Conservation (phyloP, 1,140 invertebrate species). For the Drosophila obscura region DNA sequence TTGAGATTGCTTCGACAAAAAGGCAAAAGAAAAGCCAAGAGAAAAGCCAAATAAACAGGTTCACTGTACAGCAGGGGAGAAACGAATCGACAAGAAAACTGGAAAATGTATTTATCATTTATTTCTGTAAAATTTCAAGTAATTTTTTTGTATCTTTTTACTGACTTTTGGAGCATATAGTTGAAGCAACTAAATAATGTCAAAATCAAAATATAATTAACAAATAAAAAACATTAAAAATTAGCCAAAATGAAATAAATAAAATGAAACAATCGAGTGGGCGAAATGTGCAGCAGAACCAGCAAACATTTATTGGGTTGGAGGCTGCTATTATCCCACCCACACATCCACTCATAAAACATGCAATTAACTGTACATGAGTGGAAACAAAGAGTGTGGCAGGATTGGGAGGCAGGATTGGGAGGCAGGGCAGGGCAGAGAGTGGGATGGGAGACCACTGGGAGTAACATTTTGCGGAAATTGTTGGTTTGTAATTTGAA, state of each 20-base stretch:
- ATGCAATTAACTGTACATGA: conserved; percentile 56
- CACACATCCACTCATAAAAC: conserved; percentile 20
- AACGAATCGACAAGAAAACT: background rate
- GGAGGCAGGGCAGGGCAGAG: conserved; percentile 1
- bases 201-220: background rate
- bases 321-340: background rate
- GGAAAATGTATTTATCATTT: conserved; percentile 18
- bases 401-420: background rate
- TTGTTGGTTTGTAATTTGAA: conserved; percentile 70
- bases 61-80: too few relatives aligned
- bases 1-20: background rate
- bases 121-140: background rate
- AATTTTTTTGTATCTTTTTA: background rate
- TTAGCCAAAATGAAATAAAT: conserved; percentile 14
- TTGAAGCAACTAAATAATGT: background rate
- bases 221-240: too few relatives aligned
- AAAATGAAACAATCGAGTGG: conserved; percentile 3
- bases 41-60: too few relatives aligned
- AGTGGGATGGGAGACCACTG: conserved; percentile 24
- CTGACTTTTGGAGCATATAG: too few relatives aligned
- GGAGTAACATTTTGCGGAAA: conserved; percentile 56
- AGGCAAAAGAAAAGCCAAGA: background rate
- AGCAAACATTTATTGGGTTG: background rate
- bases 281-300: conserved; percentile 6
- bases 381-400: conserved; percentile 1